Evolutionary conservation across 2,797 vertebrate species (phyloP).

Genomic region (Hapalemur alaotrensis): DNA sequence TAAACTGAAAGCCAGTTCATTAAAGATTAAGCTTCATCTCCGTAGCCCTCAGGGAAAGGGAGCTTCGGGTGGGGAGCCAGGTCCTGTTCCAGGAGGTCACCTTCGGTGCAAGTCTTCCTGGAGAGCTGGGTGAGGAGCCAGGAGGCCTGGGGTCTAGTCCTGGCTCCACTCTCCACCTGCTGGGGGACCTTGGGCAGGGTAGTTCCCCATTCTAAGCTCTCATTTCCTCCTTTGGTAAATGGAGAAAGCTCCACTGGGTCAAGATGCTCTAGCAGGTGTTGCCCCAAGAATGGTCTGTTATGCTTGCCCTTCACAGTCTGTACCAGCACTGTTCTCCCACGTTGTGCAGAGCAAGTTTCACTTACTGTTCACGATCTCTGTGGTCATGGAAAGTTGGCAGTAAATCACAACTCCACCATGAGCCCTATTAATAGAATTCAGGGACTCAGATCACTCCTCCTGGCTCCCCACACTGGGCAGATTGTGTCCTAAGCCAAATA

Average conservation of each 20-base stretch:
- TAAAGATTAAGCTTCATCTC: conserved; percentile 78
- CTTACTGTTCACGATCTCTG: background rate
- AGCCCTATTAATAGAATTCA: background rate
- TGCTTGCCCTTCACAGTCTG: background rate
- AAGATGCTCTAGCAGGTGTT: background rate
- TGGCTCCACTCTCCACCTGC: background rate
- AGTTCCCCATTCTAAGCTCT: background rate
- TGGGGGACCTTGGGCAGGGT: too few species aligned
- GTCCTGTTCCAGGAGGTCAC: conserved; percentile 16
- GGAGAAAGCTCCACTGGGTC: background rate
- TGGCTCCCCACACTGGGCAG: background rate
- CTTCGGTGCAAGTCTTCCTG: background rate
- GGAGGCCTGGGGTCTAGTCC: background rate
- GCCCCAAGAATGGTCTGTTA: background rate
- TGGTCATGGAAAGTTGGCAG: background rate
- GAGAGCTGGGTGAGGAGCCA: background rate
- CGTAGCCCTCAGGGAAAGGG: conserved; percentile 41
- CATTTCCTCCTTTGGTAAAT: background rate
- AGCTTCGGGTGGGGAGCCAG: background rate
- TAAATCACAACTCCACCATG: background rate
- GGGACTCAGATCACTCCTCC: background rate
- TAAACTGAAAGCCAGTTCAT: conserved; percentile 74
- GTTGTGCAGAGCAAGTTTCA: background rate
- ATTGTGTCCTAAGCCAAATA: background rate
- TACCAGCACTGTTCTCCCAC: background rate